Conservation (phyloP, 2,888 invertebrate species). For the Loripinus fragilis region DNA sequence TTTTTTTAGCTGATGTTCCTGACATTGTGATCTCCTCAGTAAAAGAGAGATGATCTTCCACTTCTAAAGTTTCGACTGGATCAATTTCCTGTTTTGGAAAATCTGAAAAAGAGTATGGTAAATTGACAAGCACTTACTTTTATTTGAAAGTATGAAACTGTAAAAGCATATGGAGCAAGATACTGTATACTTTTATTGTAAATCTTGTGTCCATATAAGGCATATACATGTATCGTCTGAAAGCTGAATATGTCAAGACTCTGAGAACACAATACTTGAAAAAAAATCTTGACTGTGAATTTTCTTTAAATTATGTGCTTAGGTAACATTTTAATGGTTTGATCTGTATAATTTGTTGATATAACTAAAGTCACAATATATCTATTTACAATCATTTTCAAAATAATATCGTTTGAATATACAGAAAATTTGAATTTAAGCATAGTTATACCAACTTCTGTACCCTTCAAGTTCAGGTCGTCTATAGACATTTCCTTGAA, state of each 20-base stretch:
- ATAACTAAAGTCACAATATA: neutral
- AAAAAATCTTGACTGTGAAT: neutral
- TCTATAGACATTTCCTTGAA: slow-evolving; percentile 12
- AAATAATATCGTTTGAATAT: neutral
- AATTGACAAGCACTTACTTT: neutral
- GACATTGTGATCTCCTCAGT: slow-evolving; percentile 10
- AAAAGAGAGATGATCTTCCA: slow-evolving; percentile 14
- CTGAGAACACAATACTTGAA: neutral
- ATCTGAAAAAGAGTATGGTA: neutral
- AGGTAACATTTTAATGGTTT: too few relatives aligned
- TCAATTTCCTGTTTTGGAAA: slow-evolving; percentile 14
- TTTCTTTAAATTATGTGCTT: neutral
- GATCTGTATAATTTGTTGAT: neutral
- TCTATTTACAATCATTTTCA: neutral
- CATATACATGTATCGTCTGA: neutral
- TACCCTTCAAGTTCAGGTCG: slow-evolving; percentile 12
- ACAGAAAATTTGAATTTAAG: neutral
- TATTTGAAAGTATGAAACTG: neutral
- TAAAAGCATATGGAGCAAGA: neutral
- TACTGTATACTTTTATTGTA: neutral
- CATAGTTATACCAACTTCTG: neutral
- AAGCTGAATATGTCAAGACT: neutral
- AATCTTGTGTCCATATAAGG: slow-evolving; percentile 1
- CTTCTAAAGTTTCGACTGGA: slow-evolving; percentile 1
- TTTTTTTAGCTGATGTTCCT: slow-evolving; percentile 4